Evolutionary conservation across 2,113 vertebrate species (phyloP).

Genomic region (Lepus timidus): DNA sequence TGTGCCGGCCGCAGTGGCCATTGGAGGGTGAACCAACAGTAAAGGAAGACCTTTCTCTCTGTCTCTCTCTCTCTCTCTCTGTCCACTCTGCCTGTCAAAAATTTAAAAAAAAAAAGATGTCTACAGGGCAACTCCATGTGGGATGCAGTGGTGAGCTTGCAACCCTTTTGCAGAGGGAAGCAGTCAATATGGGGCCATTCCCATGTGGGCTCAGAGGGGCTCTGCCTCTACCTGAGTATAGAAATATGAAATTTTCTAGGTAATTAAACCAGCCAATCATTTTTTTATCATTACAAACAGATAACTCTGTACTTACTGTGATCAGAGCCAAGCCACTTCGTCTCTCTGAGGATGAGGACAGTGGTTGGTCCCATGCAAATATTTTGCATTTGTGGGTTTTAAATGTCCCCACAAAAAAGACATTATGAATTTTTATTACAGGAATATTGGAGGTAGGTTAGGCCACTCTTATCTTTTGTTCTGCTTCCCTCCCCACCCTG

Average conservation of each 20-base stretch:
- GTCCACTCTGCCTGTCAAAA: too few relatives aligned
- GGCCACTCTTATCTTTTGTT: neutral
- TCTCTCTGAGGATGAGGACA: neutral
- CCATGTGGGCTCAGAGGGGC: neutral
- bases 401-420: neutral
- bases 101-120: neutral
- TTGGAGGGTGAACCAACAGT: too few relatives aligned
- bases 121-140: neutral
- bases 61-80: too few relatives aligned
- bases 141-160: rapidly evolving
- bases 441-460: neutral
- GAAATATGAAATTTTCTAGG: neutral
- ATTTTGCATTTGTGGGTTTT: neutral
- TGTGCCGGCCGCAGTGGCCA: too few relatives aligned
- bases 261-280: neutral
- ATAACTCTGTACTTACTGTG: neutral
- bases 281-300: neutral
- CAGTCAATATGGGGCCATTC: neutral
- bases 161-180: neutral
- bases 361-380: neutral
- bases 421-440: neutral
- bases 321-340: neutral
- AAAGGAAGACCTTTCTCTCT: too few relatives aligned
- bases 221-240: neutral
- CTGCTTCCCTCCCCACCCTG: too few relatives aligned